These are phyloP conservation scores for Varanus komodoensis DNA, from an alignment of 2,113 vertebrate species.

Conservation along the genomic window DNA sequence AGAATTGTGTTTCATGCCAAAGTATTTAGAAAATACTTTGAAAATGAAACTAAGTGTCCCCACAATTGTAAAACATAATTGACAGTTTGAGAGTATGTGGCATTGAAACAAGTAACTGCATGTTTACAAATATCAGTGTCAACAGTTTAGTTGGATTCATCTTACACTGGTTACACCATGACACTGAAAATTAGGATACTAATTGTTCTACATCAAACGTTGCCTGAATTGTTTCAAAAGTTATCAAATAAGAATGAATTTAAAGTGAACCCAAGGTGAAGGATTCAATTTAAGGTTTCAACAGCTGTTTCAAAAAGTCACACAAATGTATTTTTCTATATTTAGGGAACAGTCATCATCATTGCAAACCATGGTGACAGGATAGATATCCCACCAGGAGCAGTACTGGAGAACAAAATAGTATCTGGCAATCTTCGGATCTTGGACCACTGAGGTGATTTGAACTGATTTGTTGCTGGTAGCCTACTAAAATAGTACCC, in stretches of 20 bases:
- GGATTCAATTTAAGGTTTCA: not conserved
- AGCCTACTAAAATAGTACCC: conserved; percentile 45
- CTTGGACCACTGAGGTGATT: conserved; percentile 89
- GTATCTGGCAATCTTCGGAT: conserved; percentile 98
- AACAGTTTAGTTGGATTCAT: not conserved
- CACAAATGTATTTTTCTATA: conserved; percentile 26
- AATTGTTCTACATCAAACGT: not conserved
- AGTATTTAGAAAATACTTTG: not conserved
- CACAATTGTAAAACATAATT: not conserved
- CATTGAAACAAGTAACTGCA: not conserved
- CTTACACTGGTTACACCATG: not conserved
- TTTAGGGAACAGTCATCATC: conserved; percentile 97
- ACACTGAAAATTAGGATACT: not conserved
- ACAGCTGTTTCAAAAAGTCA: not conserved
- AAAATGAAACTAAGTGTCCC: not conserved
- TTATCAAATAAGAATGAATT: not conserved
- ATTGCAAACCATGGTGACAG: conserved; percentile 98
- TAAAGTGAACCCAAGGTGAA: not conserved
- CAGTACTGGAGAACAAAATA: conserved; percentile 97
- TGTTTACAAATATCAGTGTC: not conserved
- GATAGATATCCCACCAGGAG: conserved; percentile 96
- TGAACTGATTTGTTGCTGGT: conserved; percentile 38
- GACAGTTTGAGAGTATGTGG: not conserved
- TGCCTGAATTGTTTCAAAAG: not conserved
- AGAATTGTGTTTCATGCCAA: not conserved